Percentiles rank a stretch among this genome's conserved stretches.
These are phyloP conservation scores for Euthynnus affinis DNA, from an alignment of 2,797 vertebrate genomes.

Conservation along the genomic window DNA sequence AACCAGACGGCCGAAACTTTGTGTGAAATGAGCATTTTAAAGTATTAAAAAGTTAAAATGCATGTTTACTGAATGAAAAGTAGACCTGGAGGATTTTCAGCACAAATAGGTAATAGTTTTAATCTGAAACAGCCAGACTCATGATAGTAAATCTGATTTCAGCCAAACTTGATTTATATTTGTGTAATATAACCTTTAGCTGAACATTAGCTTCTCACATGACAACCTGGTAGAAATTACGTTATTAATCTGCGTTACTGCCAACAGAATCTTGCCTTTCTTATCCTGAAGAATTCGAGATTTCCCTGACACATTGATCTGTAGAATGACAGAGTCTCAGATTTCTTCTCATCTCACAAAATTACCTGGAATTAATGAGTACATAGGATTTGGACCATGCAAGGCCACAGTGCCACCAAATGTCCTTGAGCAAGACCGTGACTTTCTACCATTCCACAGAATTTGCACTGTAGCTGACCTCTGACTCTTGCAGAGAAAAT, in stretches of 20 bases:
- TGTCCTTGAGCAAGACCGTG: conserved; percentile 14
- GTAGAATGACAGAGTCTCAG: not conserved
- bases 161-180: not conserved
- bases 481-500: conserved; percentile 22
- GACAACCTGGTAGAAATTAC: not conserved
- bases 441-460: not conserved
- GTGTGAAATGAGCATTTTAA: not conserved
- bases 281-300: not conserved
- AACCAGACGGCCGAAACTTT: not conserved
- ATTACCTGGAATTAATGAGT: not conserved
- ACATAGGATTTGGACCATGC: not conserved
- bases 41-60: not conserved
- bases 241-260: not conserved
- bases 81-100: not conserved
- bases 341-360: not conserved
- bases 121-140: not conserved
- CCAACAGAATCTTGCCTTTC: too few species aligned
- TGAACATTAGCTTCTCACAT: too few species aligned
- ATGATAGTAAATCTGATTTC: not conserved
- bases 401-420: not conserved
- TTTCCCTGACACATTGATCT: not conserved
- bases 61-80: not conserved
- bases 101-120: not conserved
- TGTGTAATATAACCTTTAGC: too few species aligned
- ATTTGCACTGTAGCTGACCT: conserved; percentile 30